Base-by-base conservation (phyloP, 2,113 vertebrate genomes). In the Cettia cetti region DNA sequence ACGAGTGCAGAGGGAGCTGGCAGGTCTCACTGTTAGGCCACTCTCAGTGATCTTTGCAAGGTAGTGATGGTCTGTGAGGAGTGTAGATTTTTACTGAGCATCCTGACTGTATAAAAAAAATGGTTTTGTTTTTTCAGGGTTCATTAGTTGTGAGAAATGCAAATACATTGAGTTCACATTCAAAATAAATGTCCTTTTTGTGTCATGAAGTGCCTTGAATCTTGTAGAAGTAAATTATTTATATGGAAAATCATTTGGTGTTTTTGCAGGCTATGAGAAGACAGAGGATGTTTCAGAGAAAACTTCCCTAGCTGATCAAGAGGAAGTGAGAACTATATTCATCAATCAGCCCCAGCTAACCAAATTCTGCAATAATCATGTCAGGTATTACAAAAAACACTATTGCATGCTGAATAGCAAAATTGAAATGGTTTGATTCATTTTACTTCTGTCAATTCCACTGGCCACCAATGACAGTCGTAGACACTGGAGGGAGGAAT, bases 361-460 rank as follows among this genome's bases (percentile, higher is more conserved):
- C 30, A 99, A 99, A 96, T 99, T 99, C 98, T 99, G 99, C 98
- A 98, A 96, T 97, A 99, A 99, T 91, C 98, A 98, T 65, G 99
- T 99, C 98, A 99, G 99, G 99, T 99, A 98, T 71, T 93, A 86
- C 69, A 3, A 44, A 42, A 37, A 63, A 16, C 15, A 20, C 22
- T 60, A 28, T 9, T 71, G 16, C 19, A 35, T 39, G 28, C 56
- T n/a, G 42, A 49, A 30, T 61, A 75, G 54, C 37, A 87, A 35
- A 91, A 84, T 26, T 31, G 3, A 30, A 63, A 45, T 72, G 3
- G 7, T 35, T 57, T 14, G 9, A 1, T 65, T 81, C 59, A 24
- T 85, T 95, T 16, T 19, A 30, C 10, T 57, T 56, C 22, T 79
- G 61, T 64, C 7, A 14, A 69, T 78, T 90, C 23, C 11, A 30